phyloP scores from a whole-genome alignment of 2,113 vertebrate species.

The Syngnathus scovelli region DNA sequence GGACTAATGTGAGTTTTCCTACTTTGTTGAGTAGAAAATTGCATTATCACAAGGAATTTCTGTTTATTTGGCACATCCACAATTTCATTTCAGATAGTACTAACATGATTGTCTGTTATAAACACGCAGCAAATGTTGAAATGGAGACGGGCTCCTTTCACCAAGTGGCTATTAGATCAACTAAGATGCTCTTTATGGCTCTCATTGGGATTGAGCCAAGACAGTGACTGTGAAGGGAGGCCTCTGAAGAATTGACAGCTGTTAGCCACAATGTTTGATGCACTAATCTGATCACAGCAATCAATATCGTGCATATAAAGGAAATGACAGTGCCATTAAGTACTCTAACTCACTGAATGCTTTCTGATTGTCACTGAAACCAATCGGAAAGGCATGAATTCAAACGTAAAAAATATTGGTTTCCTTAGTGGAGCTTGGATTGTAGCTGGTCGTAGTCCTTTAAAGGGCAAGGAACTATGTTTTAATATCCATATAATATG shows the following conservation, averaged over 20 bases:
- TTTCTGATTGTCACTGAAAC: neutral
- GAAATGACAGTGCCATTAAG: conserved; percentile 13
- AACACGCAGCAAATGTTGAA: neutral
- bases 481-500: too few relatives aligned
- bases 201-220: conserved; percentile 12
- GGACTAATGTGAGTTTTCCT: conserved; percentile 17
- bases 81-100: neutral
- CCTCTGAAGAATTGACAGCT: conserved; percentile 18
- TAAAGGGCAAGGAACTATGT: neutral
- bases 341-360: conserved; percentile 7
- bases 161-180: conserved; percentile 25
- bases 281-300: conserved; percentile 36
- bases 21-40: neutral
- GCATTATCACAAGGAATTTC: neutral
- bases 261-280: conserved; percentile 21
- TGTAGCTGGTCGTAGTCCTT: neutral
- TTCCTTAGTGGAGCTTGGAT: neutral
- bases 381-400: neutral
- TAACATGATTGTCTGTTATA: neutral
- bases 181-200: conserved; percentile 45
- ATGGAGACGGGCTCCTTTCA: neutral
- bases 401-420: neutral
- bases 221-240: conserved; percentile 5
- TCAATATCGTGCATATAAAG: conserved; percentile 33
- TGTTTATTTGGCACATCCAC: neutral